A percentile compares a stretch with the other conserved stretches of the same genome.
phyloP scores from a whole-genome alignment of 2,113 vertebrate genomes.

The Anseranas semipalmata region DNA sequence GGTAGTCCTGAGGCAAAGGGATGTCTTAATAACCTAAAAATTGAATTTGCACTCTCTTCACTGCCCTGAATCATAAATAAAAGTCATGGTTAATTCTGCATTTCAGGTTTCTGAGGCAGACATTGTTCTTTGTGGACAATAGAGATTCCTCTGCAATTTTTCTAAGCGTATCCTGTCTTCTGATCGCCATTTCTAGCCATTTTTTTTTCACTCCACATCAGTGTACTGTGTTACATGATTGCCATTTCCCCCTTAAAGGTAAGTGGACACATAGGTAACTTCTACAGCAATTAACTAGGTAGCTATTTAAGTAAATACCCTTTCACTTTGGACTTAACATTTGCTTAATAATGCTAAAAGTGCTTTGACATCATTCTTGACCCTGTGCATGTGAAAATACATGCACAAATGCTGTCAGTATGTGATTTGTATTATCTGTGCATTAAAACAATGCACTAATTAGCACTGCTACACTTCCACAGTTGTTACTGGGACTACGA shows the following conservation, averaged over 20 bases:
- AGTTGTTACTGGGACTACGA: neutral
- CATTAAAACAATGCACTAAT: neutral
- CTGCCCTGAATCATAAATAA: constrained; percentile 9
- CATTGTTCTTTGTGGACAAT: neutral
- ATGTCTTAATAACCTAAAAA: constrained; percentile 18
- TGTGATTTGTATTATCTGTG: neutral
- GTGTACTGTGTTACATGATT: neutral
- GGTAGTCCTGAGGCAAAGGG: neutral
- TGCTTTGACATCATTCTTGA: neutral
- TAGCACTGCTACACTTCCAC: neutral
- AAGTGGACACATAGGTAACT: accelerated
- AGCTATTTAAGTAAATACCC: neutral
- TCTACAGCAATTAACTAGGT: neutral
- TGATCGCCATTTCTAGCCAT: neutral
- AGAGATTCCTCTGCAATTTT: neutral
- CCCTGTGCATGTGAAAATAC: neutral
- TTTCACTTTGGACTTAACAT: neutral
- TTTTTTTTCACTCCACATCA: neutral
- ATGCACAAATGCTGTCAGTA: neutral
- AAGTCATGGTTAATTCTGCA: neutral
- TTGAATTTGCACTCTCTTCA: constrained; percentile 9
- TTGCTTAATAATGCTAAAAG: neutral
- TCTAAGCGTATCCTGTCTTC: neutral
- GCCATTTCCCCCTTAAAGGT: neutral
- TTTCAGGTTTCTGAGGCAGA: neutral